Evolutionary conservation across 2,797 vertebrate genomes (phyloP).

Genomic region (Enteromius argenteus): DNA sequence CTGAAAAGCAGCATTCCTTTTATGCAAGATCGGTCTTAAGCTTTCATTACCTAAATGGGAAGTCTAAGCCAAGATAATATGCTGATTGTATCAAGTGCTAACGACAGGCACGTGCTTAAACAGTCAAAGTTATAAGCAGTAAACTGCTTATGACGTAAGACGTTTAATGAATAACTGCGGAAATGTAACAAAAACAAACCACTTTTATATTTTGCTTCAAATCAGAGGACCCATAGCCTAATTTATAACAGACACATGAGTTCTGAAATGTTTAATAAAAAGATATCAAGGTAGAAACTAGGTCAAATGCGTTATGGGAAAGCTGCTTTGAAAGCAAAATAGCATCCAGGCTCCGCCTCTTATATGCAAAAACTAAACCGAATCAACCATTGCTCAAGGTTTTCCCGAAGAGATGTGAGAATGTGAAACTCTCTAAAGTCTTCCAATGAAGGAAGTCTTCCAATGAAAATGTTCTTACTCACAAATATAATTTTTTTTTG

Average conservation of each 20-base stretch:
- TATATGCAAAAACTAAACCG: neutral
- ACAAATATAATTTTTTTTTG: neutral
- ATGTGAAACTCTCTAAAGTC: neutral
- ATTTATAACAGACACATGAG: no score
- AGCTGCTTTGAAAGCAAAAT: neutral
- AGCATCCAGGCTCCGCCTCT: neutral
- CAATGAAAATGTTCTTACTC: neutral
- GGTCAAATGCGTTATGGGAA: neutral
- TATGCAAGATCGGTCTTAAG: neutral
- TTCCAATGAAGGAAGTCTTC: neutral
- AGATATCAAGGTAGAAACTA: neutral
- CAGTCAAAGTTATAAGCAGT: neutral
- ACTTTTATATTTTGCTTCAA: neutral
- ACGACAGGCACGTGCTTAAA: neutral
- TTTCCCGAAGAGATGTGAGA: neutral
- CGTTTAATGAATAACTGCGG: neutral
- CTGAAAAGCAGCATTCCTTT: neutral
- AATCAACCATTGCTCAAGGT: neutral
- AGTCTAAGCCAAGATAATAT: neutral
- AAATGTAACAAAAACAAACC: neutral
- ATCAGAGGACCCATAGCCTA: neutral
- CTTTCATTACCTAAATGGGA: neutral
- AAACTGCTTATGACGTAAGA: neutral
- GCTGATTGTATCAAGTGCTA: neutral
- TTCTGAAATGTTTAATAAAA: neutral